Percentiles rank a stretch among this genome's conserved stretches.
Evolutionary conservation across 2,113 vertebrate species (phyloP).

Genomic region (Chascanopsetta lugubris): DNA sequence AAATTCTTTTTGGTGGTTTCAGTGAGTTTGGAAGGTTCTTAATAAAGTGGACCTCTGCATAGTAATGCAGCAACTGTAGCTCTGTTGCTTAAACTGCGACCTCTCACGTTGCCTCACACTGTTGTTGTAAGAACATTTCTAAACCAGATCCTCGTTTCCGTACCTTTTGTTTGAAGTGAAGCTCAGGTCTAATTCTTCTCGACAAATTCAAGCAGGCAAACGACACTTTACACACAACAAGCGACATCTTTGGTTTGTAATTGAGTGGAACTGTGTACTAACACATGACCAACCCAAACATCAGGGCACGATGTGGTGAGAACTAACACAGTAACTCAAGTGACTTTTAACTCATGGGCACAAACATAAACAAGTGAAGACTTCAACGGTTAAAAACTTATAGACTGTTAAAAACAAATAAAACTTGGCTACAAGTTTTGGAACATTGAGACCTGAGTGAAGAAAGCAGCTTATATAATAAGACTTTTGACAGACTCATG

Average conservation of each 20-base stretch:
- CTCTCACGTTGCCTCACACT: background rate
- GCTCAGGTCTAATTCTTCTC: background rate
- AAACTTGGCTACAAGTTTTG: constrained; percentile 18
- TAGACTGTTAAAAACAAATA: no score
- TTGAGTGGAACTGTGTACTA: background rate
- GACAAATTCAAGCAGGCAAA: no score
- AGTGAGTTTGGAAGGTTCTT: no score
- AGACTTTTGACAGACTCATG: no score
- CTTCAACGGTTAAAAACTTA: constrained; percentile 3
- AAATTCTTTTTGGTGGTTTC: no score
- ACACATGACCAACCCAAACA: constrained; percentile 17
- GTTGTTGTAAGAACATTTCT: background rate
- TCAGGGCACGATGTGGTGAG: background rate
- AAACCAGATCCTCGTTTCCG: background rate
- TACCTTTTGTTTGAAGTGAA: no score
- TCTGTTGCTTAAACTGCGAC: no score
- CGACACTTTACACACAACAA: no score
- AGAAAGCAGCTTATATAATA: no score
- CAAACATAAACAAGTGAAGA: constrained; percentile 12
- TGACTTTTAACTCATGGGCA: constrained; percentile 19
- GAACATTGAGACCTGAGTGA: constrained; percentile 75
- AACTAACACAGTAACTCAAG: constrained; percentile 36
- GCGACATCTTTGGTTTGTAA: no score
- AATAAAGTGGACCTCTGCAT: no score
- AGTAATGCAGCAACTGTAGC: no score